Conservation (phyloP, 2,113 vertebrate species). For the Lophochroa leadbeateri region DNA sequence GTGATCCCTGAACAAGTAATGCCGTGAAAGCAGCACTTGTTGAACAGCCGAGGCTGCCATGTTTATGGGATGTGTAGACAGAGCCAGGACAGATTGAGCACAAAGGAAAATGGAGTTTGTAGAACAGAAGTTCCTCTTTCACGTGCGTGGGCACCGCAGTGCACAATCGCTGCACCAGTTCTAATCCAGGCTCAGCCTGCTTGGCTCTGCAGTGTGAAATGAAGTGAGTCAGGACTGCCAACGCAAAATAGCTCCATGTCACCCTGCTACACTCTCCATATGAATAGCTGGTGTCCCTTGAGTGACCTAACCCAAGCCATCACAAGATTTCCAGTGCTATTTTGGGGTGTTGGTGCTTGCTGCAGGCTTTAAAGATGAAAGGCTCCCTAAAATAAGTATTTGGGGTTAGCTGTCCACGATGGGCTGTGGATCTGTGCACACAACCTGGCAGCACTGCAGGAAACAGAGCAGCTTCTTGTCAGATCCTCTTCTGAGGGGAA, state of each 20-base stretch:
- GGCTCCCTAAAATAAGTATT: not conserved
- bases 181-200: not conserved
- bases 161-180: not conserved
- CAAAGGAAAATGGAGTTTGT: not conserved
- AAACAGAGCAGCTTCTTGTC: accelerated
- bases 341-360: not conserved
- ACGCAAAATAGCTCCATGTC: not conserved
- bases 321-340: not conserved
- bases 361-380: not conserved
- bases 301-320: not conserved
- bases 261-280: not conserved
- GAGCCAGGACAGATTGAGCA: not conserved
- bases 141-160: not conserved
- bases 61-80: not conserved
- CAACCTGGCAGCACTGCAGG: not conserved
- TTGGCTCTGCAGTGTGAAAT: not conserved
- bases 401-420: accelerated
- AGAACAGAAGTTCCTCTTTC: not conserved
- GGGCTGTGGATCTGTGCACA: not conserved
- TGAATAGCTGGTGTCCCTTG: not conserved
- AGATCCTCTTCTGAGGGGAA: accelerated
- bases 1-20: not conserved
- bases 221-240: not conserved
- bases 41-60: not conserved
- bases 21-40: not conserved